Evolutionary conservation across 2,113 vertebrate species (phyloP).

Genomic region (Eudyptes chrysolophus): DNA sequence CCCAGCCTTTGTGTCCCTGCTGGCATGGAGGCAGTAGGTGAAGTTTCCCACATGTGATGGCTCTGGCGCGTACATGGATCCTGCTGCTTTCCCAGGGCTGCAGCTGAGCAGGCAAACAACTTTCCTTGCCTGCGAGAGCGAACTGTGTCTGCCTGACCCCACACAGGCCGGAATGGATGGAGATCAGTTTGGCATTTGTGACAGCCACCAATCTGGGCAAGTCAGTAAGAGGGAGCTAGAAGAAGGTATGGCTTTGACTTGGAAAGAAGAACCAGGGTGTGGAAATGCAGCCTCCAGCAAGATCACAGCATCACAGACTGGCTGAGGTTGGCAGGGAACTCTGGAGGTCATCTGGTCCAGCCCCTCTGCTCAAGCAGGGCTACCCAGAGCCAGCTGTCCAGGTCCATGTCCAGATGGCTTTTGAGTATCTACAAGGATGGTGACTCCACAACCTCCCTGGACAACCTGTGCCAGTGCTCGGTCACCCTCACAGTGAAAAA

Average conservation of each 20-base stretch:
- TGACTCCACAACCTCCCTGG: background rate
- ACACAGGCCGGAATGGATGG: rapidly evolving
- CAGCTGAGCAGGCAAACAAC: background rate
- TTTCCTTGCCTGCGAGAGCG: background rate
- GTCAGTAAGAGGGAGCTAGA: background rate
- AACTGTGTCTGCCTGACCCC: background rate
- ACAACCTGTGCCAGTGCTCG: background rate
- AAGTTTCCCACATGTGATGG: background rate
- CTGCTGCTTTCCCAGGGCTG: background rate
- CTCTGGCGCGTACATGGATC: background rate
- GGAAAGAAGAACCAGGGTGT: background rate
- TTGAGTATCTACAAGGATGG: background rate
- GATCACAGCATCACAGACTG: background rate
- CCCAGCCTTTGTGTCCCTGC: background rate
- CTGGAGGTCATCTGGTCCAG: background rate
- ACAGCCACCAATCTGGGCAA: background rate
- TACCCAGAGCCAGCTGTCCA: background rate
- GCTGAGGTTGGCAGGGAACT: background rate
- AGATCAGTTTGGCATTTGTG: background rate
- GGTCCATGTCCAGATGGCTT: background rate
- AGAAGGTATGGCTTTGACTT: background rate
- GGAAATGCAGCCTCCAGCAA: background rate
- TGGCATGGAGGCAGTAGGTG: rapidly evolving
- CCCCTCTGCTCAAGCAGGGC: background rate
- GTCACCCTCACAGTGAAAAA: background rate